A percentile compares a stretch with the other conserved stretches of the same genome.
These are phyloP conservation scores for Formica exsecta DNA, from an alignment of 1,140 invertebrate species.

Conservation along the genomic window DNA sequence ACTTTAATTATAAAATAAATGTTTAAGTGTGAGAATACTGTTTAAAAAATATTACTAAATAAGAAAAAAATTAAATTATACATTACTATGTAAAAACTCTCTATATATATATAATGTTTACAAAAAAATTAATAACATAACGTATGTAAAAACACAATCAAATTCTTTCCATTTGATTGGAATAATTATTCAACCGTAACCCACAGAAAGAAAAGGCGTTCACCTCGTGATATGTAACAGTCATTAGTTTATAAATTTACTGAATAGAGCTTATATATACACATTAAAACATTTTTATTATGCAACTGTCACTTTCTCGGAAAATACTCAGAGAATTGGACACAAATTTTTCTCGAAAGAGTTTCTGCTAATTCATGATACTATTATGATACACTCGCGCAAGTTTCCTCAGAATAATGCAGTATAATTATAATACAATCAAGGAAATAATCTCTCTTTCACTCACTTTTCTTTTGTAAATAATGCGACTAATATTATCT, in stretches of 20 bases:
- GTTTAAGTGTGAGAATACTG: not conserved
- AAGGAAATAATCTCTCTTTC: slow-evolving; percentile 14
- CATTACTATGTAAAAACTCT: not conserved
- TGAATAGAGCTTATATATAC: slow-evolving; percentile 13
- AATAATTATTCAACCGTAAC: slow-evolving; percentile 35
- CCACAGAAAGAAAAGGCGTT: slow-evolving; percentile 14
- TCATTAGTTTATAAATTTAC: slow-evolving; percentile 30
- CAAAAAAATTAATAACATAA: not conserved
- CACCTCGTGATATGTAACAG: slow-evolving; percentile 40
- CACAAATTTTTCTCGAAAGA: slow-evolving; percentile 57
- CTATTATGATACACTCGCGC: not conserved
- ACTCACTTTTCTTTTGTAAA: slow-evolving; percentile 5
- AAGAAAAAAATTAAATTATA: not conserved
- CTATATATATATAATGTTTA: too few species aligned
- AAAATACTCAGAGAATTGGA: slow-evolving; percentile 38
- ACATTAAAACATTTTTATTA: slow-evolving; percentile 45
- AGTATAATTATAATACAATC: not conserved
- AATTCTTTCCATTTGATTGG: slow-evolving; percentile 24
- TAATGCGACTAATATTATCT: slow-evolving; percentile 19
- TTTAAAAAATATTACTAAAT: slow-evolving; percentile 11
- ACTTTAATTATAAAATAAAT: not conserved
- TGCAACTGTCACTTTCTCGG: slow-evolving; percentile 47
- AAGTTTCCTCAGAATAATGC: slow-evolving; percentile 51
- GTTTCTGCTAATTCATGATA: slow-evolving; percentile 3
- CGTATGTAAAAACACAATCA: not conserved